Evolutionary conservation across 1,140 invertebrate species (phyloP).

Genomic region (Lamellibrachia luymesi): DNA sequence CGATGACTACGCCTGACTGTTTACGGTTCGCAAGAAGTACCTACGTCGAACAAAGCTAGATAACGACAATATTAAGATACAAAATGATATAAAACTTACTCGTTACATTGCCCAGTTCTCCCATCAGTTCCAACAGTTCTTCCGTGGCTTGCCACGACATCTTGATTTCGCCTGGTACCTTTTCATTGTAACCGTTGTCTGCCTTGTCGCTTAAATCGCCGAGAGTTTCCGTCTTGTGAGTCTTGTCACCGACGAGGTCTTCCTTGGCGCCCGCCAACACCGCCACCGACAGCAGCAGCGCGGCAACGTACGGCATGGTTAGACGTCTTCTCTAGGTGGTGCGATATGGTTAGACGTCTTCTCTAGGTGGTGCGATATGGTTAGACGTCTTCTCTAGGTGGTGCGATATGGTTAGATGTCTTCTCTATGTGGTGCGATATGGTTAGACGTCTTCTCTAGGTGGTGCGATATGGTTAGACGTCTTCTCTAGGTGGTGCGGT

Average conservation of each 20-base stretch:
- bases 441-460: background rate
- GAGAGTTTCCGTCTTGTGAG: background rate
- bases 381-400: background rate
- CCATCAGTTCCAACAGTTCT: background rate
- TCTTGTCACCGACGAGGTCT: background rate
- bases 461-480: too few relatives aligned
- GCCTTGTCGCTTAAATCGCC: background rate
- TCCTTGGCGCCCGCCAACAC: background rate
- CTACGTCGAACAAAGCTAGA: background rate
- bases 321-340: background rate
- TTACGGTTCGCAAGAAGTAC: background rate
- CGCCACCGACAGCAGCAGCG: background rate
- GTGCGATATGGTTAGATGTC: too few relatives aligned
- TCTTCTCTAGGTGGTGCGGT: too few relatives aligned
- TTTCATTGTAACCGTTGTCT: background rate
- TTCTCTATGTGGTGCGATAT: background rate
- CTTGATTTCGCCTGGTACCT: background rate
- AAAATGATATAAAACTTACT: background rate
- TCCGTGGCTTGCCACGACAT: background rate
- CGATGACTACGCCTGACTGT: too few relatives aligned
- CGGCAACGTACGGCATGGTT: background rate
- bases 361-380: background rate
- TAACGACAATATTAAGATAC: background rate
- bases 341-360: too few relatives aligned
- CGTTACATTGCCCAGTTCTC: background rate